phyloP scores from a whole-genome alignment of 1,140 invertebrate genomes.

The Coelopa frigida region DNA sequence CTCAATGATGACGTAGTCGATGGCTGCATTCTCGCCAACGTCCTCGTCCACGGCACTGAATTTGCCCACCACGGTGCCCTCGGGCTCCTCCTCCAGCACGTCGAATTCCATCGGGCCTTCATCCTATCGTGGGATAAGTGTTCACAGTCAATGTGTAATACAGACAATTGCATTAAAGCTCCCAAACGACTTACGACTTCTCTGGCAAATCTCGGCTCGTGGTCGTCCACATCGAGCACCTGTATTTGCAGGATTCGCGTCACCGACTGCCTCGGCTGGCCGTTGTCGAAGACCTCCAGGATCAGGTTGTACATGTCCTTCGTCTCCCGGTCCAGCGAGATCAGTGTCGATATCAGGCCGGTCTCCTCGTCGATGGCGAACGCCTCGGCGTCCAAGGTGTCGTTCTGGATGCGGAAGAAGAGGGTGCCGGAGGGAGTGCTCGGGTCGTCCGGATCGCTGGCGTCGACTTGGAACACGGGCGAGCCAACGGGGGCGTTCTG shows the following conservation, averaged over 20 bases:
- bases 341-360: slow-evolving; percentile 65
- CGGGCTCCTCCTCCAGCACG: slow-evolving; percentile 58
- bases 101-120: slow-evolving; percentile 56
- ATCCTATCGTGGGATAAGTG: slow-evolving; percentile 51
- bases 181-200: slow-evolving; percentile 51
- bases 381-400: slow-evolving; percentile 56
- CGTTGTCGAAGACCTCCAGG: slow-evolving; percentile 65
- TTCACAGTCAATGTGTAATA: neutral
- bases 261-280: slow-evolving; percentile 65
- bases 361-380: slow-evolving; percentile 61
- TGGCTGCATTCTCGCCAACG: slow-evolving; percentile 64
- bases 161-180: slow-evolving; percentile 1
- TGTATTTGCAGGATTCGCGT: slow-evolving; percentile 61
- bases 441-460: slow-evolving; percentile 71
- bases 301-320: slow-evolving; percentile 67
- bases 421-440: slow-evolving; percentile 66
- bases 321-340: slow-evolving; percentile 61
- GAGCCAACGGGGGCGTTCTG: slow-evolving; percentile 66
- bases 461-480: slow-evolving; percentile 68
- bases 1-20: slow-evolving; percentile 66
- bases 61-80: slow-evolving; percentile 58
- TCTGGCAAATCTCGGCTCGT: slow-evolving; percentile 65
- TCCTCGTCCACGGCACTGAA: slow-evolving; percentile 67
- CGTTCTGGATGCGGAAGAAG: slow-evolving; percentile 63
- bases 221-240: slow-evolving; percentile 71